Evolutionary conservation across 2,797 vertebrate genomes (phyloP).

Genomic region (Lacerta bilineata): DNA sequence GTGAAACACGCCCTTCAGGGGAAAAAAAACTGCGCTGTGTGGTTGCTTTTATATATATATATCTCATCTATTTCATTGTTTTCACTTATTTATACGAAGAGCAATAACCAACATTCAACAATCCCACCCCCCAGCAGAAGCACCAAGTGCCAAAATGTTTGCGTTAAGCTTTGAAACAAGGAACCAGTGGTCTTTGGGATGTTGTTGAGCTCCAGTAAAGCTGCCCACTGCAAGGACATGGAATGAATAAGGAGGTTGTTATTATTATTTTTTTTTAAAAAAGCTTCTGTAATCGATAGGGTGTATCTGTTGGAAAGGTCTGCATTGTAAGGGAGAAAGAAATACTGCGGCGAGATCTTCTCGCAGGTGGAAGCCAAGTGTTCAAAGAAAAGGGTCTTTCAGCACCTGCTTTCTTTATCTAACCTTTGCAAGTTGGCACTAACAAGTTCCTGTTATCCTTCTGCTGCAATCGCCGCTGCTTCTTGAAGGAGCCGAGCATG

Average conservation of each 20-base stretch:
- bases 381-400: conserved; percentile 67
- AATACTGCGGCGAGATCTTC: conserved; percentile 52
- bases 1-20: neutral
- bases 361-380: conserved; percentile 65
- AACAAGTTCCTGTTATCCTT: conserved; percentile 68
- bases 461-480: conserved; percentile 58
- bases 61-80: too few relatives aligned
- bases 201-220: neutral
- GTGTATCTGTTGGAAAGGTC: conserved; percentile 47
- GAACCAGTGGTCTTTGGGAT: too few relatives aligned
- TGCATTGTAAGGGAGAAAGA: conserved; percentile 45
- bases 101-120: too few relatives aligned
- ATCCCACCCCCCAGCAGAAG: too few relatives aligned
- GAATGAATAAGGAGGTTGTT: conserved; percentile 14
- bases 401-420: conserved; percentile 72
- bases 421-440: conserved; percentile 67
- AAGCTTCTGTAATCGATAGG: conserved; percentile 24
- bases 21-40: neutral
- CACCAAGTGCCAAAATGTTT: too few relatives aligned
- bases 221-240: conserved; percentile 4
- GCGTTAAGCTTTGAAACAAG: too few relatives aligned
- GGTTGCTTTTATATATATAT: too few relatives aligned
- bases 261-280: neutral
- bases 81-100: too few relatives aligned
- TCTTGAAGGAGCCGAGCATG: conserved; percentile 51